A percentile compares a stretch with the other conserved stretches of the same genome.
Conservation (phyloP, 2,888 invertebrate species). For the Conchocele bisecta region DNA sequence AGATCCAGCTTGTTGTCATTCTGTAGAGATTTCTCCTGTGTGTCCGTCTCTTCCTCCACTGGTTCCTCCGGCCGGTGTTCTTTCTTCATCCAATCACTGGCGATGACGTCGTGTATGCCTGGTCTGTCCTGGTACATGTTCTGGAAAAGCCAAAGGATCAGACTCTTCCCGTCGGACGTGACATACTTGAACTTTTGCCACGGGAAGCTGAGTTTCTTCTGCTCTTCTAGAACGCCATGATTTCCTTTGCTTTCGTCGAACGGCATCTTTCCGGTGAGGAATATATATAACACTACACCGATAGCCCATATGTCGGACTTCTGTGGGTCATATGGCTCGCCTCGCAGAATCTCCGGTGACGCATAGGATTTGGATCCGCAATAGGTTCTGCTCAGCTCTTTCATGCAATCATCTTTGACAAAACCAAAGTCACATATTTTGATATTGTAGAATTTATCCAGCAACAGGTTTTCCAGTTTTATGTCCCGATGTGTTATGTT, state of each 20-base stretch:
- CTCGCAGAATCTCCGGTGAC: slow-evolving; percentile 83
- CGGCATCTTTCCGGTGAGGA: slow-evolving; percentile 84
- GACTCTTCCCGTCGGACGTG: slow-evolving; percentile 65
- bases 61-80: slow-evolving; percentile 22
- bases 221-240: slow-evolving; percentile 78
- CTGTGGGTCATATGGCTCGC: slow-evolving; percentile 84
- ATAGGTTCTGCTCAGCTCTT: slow-evolving; percentile 83
- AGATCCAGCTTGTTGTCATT: slow-evolving; percentile 37
- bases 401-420: slow-evolving; percentile 75
- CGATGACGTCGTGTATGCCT: slow-evolving; percentile 67
- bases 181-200: slow-evolving; percentile 77
- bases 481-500: slow-evolving; percentile 84
- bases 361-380: slow-evolving; percentile 84
- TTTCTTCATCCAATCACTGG: slow-evolving; percentile 64
- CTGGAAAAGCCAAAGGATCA: slow-evolving; percentile 74
- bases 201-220: slow-evolving; percentile 73
- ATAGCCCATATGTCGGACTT: slow-evolving; percentile 84
- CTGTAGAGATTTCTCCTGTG: slow-evolving; percentile 19
- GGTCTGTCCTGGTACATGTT: slow-evolving; percentile 75
- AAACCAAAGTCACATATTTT: slow-evolving; percentile 84
- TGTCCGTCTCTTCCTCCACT: not conserved
- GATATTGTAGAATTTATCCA: slow-evolving; percentile 82
- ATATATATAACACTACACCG: slow-evolving; percentile 83
- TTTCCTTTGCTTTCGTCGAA: slow-evolving; percentile 83
- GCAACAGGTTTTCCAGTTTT: slow-evolving; percentile 84